Conservation (phyloP, 2,113 vertebrate genomes). For the Sturnira hondurensis region DNA sequence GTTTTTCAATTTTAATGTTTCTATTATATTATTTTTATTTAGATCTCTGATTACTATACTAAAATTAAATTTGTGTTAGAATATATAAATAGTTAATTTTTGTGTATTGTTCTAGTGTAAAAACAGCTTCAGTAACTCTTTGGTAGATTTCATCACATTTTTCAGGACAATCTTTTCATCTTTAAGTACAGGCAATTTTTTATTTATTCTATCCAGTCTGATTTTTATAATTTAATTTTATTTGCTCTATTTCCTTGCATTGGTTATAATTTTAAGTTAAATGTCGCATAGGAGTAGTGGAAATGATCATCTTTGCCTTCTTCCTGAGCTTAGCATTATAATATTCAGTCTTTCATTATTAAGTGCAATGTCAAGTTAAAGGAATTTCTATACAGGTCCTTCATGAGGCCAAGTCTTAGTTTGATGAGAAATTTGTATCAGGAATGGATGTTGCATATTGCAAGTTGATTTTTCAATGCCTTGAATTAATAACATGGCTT, state of each 20-base stretch:
- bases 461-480: background rate
- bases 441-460: background rate
- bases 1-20: background rate
- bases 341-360: background rate
- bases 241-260: background rate
- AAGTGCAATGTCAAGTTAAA: background rate
- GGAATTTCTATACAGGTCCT: background rate
- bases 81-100: background rate
- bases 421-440: background rate
- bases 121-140: background rate
- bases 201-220: background rate
- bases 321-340: background rate
- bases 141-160: background rate
- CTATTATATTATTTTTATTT: background rate
- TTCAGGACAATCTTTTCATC: background rate
- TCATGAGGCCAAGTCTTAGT: background rate
- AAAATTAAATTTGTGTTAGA: background rate
- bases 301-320: background rate
- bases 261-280: background rate
- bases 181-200: background rate
- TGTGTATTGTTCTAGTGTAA: background rate
- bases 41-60: background rate
- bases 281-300: background rate
- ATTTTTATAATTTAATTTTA: background rate
- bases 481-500: background rate